Conservation (phyloP, 2,113 vertebrate genomes). For the Cebus imitator region DNA sequence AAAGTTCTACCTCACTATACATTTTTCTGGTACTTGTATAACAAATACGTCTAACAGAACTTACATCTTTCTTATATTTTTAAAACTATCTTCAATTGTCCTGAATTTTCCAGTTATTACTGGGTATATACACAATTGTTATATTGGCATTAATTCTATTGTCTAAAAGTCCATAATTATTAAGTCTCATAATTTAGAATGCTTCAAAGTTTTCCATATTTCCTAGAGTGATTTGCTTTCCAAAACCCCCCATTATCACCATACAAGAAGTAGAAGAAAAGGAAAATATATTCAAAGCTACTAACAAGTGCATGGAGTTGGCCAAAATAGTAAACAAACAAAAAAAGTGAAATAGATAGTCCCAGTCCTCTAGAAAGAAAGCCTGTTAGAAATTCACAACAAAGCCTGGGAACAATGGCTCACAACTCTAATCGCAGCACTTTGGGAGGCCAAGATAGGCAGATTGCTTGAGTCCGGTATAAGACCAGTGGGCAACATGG, state of each 20-base stretch:
- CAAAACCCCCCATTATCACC: not conserved
- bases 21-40: slow-evolving; percentile 23
- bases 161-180: not conserved
- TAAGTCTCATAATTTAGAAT: not conserved
- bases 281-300: not conserved
- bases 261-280: not conserved
- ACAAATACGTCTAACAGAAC: not conserved
- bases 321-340: not conserved
- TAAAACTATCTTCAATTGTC: not conserved
- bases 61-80: not conserved
- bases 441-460: no score
- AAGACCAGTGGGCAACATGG: no score
- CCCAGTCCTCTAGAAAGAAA: not conserved
- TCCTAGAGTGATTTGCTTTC: slow-evolving; percentile 1
- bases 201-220: not conserved
- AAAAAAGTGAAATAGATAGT: not conserved
- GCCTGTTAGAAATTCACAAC: not conserved
- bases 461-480: no score
- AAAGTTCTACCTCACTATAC: not conserved
- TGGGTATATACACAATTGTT: not conserved
- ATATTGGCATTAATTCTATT: not conserved
- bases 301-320: not conserved
- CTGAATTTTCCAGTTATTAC: slow-evolving; percentile 32
- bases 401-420: not conserved
- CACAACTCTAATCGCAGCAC: no score